These are phyloP conservation scores for Galeopterus variegatus DNA, from an alignment of 2,113 vertebrate genomes.

Conservation along the genomic window DNA sequence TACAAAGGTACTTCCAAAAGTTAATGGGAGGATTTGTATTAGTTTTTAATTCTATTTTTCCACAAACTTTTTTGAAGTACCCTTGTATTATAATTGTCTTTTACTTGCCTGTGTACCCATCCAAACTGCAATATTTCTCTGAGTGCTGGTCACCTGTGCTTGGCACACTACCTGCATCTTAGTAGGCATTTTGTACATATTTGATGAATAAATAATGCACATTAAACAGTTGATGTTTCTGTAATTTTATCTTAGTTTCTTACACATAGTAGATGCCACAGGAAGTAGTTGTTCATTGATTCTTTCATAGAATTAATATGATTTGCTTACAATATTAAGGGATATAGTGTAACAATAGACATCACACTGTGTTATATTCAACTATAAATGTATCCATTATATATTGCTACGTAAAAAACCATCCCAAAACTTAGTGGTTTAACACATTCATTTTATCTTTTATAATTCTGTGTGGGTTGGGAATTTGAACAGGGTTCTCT, in stretches of 20 bases:
- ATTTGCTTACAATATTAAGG: not conserved
- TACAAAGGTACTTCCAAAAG: no score
- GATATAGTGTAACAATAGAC: not conserved
- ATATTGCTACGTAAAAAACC: not conserved
- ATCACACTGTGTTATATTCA: not conserved
- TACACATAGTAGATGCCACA: not conserved
- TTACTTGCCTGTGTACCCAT: not conserved
- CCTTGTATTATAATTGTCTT: not conserved
- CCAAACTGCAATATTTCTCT: not conserved
- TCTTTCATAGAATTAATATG: not conserved
- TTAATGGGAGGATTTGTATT: no score
- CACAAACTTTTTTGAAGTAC: not conserved
- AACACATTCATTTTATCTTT: not conserved
- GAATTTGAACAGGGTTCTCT: not conserved
- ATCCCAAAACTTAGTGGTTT: not conserved
- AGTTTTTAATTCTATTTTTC: no score
- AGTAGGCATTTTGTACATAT: not conserved
- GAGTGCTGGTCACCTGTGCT: not conserved
- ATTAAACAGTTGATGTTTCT: not conserved
- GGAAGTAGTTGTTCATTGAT: not conserved
- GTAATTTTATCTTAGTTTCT: not conserved
- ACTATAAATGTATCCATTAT: not conserved
- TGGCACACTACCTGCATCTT: not conserved
- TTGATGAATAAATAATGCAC: not conserved
- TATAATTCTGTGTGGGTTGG: not conserved